phyloP scores from a whole-genome alignment of 2,113 vertebrate genomes.

The Vidua macroura region DNA sequence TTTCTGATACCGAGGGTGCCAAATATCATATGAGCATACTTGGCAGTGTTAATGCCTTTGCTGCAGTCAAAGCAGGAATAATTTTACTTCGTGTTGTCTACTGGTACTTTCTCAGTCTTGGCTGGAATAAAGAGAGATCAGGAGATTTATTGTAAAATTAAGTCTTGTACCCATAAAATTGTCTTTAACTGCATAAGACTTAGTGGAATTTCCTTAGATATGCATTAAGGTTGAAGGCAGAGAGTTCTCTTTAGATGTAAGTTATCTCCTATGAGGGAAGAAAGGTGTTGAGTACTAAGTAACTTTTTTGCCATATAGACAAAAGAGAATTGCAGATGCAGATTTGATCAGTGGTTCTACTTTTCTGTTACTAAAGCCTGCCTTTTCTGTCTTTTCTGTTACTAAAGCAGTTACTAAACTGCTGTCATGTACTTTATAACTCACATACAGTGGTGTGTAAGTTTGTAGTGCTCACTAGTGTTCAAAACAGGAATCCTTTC shows the following conservation, averaged over 20 bases:
- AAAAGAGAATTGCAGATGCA: neutral
- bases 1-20: neutral
- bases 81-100: neutral
- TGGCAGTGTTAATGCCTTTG: neutral
- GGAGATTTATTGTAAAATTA: neutral
- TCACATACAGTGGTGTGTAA: rapidly evolving
- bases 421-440: neutral
- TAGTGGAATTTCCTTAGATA: neutral
- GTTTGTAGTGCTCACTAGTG: neutral
- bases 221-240: neutral
- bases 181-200: rapidly evolving
- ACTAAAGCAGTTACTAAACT: neutral
- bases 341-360: rapidly evolving
- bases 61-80: neutral
- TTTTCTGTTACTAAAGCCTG: neutral
- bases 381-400: neutral
- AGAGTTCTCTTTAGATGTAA: neutral
- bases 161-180: neutral
- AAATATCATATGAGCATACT: rapidly evolving
- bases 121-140: neutral
- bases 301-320: neutral
- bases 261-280: neutral
- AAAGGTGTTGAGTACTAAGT: neutral
- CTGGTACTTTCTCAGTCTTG: neutral
- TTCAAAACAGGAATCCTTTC: neutral